These are phyloP conservation scores for Semicossyphus pulcher DNA, from an alignment of 2,113 vertebrate genomes.

Conservation along the genomic window DNA sequence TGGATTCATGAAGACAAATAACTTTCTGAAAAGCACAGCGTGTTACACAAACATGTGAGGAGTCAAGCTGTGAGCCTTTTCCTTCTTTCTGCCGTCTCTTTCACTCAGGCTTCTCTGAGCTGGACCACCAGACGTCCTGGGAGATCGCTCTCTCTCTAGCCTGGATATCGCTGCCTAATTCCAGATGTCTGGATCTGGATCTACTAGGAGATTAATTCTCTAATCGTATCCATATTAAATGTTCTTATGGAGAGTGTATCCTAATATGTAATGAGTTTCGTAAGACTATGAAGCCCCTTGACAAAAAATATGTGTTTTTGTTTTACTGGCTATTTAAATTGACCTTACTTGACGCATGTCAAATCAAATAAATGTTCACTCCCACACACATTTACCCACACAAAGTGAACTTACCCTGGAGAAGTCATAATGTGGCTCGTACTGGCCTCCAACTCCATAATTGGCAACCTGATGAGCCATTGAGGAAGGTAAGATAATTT, in stretches of 20 bases:
- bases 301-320: neutral
- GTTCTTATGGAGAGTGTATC: no score
- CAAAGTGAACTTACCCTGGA: slow-evolving; percentile 90
- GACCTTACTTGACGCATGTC: neutral
- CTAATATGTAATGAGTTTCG: no score
- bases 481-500: neutral
- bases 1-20: no score
- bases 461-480: slow-evolving; percentile 90
- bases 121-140: no score
- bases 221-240: no score
- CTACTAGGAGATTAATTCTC: neutral
- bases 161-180: neutral
- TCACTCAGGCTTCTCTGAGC: neutral
- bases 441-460: slow-evolving; percentile 98
- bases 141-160: no score
- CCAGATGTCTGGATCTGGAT: neutral
- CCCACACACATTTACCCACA: neutral
- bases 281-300: no score
- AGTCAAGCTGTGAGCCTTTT: neutral
- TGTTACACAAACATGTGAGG: no score
- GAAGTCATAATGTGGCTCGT: slow-evolving; percentile 98
- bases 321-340: neutral
- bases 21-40: no score
- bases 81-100: no score
- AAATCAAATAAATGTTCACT: neutral